Evolutionary conservation across 1,140 invertebrate genomes (phyloP).

Genomic region (Radopholus similis): DNA sequence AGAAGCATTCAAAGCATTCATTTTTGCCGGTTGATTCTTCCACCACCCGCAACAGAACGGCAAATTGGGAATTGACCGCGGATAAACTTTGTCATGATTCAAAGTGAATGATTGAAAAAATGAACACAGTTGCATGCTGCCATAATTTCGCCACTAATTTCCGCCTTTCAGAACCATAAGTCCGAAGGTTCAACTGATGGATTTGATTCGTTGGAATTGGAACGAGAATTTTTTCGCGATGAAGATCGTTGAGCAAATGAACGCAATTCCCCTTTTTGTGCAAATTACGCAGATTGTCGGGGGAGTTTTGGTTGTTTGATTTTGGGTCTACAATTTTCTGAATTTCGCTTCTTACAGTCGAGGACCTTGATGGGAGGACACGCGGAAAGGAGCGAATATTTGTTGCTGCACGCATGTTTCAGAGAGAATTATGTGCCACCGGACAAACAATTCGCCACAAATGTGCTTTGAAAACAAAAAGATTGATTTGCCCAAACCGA

Average conservation of each 20-base stretch:
- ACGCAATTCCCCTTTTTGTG: constrained; percentile 83
- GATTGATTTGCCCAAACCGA: too few relatives aligned
- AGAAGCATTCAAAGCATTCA: too few relatives aligned
- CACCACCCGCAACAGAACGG: too few relatives aligned
- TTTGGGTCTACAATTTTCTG: constrained; percentile 10
- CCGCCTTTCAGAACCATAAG: constrained; percentile 10
- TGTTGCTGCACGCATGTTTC: constrained; percentile 88
- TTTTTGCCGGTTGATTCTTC: too few relatives aligned
- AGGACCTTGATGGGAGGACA: constrained; percentile 85
- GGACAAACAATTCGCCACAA: constrained; percentile 71
- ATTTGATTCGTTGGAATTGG: constrained; percentile 47
- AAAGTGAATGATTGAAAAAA: constrained; percentile 22
- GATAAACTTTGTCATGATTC: constrained; percentile 37
- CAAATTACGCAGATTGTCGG: constrained; percentile 95
- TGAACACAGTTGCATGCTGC: constrained; percentile 7
- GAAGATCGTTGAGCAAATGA: constrained; percentile 67
- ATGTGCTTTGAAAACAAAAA: too few relatives aligned
- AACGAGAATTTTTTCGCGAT: constrained; percentile 36
- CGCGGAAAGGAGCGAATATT: constrained; percentile 89
- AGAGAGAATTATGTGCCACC: constrained; percentile 87
- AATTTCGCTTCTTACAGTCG: constrained; percentile 66
- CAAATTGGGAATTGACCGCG: constrained; percentile 45
- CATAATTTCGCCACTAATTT: constrained; percentile 9
- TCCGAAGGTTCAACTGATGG: constrained; percentile 17
- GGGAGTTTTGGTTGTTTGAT: constrained; percentile 57